Base-by-base conservation (phyloP, 2,113 vertebrate genomes). In the Mobula birostris region DNA sequence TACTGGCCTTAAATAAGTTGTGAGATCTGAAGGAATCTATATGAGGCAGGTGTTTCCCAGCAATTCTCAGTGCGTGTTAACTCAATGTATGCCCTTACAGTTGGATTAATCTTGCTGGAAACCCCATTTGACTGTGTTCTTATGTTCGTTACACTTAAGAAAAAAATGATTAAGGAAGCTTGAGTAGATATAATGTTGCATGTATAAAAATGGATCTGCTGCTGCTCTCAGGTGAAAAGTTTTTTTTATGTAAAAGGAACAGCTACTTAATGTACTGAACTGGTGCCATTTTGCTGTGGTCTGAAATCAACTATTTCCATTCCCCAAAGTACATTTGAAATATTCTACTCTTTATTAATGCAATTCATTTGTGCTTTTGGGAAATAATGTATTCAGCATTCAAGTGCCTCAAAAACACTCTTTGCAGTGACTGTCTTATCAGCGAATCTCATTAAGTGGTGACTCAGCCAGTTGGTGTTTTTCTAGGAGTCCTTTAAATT, bases 361-460 rank as follows among this genome's bases (percentile, higher is more conserved):
- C n/a, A 90, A 90, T 90, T 90, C 29, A 90, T 17, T 90, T 36
- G 61, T 32, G n/a, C 27, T 90, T 61, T 32, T 90, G 85, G 85
- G 61, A 66, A 63, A 68, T 90, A 90, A 90, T 68, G 19, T 32
- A 90, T 90, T 90, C n/a, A 90, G 63, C 63, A 90, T 90, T 68
- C n/a, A 68, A 70, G 61, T 90, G 61, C 61, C 7, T 90, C n/a
- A 66, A 68, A 66, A 90, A 90, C 66, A n/a, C 85, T 90, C 85
- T 68, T 32, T 90, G 29, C 58, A 90, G 12, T 68, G 66, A 66
- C 27, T 17, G 66, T 32, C 85, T 90, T 66, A 63, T 90, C 85
- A 36, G 61, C 32, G 85, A 90, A 90, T 66, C 85, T 90, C 85
- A 90, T 90, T 90, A 90, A 66, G 61, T 17, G n/a, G 85, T 90